These are phyloP conservation scores for Chaetophractus vellerosus DNA, from an alignment of 2,797 vertebrate genomes.

Conservation along the genomic window DNA sequence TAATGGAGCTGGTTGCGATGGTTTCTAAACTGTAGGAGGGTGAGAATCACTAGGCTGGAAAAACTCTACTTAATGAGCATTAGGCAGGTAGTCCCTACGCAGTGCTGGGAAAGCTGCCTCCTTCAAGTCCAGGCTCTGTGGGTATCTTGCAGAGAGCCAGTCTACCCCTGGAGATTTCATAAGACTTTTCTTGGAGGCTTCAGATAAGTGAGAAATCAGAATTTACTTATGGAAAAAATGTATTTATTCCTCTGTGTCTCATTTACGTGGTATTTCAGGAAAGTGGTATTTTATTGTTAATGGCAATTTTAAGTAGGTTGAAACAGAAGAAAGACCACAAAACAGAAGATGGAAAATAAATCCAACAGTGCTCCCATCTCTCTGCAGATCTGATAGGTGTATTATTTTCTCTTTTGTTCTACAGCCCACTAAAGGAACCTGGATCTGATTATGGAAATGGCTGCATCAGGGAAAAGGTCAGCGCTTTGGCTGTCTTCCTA, in stretches of 20 bases:
- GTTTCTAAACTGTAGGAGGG: not conserved
- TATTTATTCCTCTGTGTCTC: not conserved
- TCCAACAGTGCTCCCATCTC: not conserved
- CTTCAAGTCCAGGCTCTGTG: not conserved
- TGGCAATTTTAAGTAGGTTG: not conserved
- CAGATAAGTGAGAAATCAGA: conserved; percentile 19
- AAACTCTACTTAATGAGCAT: not conserved
- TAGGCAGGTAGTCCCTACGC: accelerated
- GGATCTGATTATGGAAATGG: not conserved
- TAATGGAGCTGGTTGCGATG: not conserved
- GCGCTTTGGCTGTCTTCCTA: not conserved
- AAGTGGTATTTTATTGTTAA: not conserved
- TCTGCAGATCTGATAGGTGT: not conserved
- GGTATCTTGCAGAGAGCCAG: not conserved
- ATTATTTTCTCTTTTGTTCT: not conserved
- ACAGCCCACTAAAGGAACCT: not conserved
- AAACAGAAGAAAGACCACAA: not conserved
- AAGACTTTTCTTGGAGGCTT: not conserved
- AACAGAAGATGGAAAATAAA: not conserved
- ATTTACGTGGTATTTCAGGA: not conserved
- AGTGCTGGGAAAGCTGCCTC: not conserved
- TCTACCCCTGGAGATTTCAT: not conserved
- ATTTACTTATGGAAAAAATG: not conserved
- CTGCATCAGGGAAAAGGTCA: not conserved
- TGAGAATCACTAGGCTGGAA: not conserved